A percentile compares a stretch with the other conserved stretches of the same genome.
Conservation (phyloP, 1,140 invertebrate genomes). For the Trissolcus basalis region DNA sequence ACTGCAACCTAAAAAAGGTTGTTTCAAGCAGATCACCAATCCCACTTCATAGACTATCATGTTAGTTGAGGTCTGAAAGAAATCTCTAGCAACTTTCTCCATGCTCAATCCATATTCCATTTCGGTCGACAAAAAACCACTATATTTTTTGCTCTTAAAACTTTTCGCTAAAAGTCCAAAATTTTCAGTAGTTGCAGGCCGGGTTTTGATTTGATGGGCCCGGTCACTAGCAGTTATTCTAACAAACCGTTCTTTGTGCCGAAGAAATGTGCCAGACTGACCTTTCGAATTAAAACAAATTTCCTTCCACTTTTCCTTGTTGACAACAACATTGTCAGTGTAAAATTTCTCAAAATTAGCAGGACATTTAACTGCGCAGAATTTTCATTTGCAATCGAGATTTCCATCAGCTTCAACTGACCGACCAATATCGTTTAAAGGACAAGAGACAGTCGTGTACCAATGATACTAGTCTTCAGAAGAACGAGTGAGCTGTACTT, state of each 20-base stretch:
- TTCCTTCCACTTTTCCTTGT: conserved; percentile 17
- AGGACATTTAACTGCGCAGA: conserved; percentile 6
- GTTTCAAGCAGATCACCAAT: conserved; percentile 45
- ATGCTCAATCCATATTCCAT: conserved; percentile 46
- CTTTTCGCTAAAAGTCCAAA: conserved; percentile 33
- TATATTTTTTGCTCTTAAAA: conserved; percentile 52
- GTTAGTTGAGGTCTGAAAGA: conserved; percentile 22
- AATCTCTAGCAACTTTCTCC: conserved; percentile 28
- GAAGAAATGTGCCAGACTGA: conserved; percentile 31
- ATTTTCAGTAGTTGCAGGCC: conserved; percentile 18
- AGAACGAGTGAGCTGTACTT: neutral
- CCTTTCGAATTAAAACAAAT: conserved; percentile 33
- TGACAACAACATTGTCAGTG: conserved; percentile 14
- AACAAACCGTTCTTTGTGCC: conserved; percentile 38
- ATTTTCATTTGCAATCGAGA: conserved; percentile 1
- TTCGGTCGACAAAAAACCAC: conserved; percentile 35
- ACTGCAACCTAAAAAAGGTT: conserved; percentile 59
- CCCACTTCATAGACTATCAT: conserved; percentile 51
- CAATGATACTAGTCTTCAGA: neutral
- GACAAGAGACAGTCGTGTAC: neutral
- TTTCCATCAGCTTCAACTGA: neutral
- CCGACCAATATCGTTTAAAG: neutral
- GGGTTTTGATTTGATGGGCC: conserved; percentile 52
- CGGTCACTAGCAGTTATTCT: conserved; percentile 46
- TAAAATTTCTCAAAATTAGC: neutral